phyloP scores from a whole-genome alignment of 2,797 vertebrate species.

The Hirundo rustica region DNA sequence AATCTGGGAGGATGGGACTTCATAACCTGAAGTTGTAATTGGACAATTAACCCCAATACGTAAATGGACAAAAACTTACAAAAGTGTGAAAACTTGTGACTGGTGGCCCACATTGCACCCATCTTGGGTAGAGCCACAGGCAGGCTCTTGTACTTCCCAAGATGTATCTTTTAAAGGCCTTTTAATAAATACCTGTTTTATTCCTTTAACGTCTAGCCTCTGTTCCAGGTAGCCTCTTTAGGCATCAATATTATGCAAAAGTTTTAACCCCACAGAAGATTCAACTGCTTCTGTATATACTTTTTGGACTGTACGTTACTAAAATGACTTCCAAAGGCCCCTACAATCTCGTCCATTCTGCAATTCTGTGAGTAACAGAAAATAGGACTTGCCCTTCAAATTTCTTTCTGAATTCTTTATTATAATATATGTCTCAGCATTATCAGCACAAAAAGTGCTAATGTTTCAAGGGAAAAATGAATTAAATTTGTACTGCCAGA shows the following conservation, averaged over 20 bases:
- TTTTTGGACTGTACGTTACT: rapidly evolving
- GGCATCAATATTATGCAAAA: background rate
- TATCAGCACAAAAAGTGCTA: background rate
- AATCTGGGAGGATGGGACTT: background rate
- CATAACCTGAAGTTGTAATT: background rate
- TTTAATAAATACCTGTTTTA: background rate
- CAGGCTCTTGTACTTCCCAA: background rate
- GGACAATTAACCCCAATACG: background rate
- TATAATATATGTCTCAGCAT: background rate
- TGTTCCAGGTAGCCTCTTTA: background rate
- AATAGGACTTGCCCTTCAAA: background rate
- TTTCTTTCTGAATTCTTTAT: background rate
- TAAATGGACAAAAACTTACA: background rate
- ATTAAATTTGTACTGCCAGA: background rate
- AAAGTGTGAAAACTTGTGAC: background rate
- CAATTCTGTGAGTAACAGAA: background rate
- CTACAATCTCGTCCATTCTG: background rate
- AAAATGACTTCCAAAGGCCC: background rate
- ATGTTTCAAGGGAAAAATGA: rapidly evolving
- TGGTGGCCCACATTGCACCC: background rate
- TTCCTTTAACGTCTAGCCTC: background rate
- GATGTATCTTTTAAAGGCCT: background rate
- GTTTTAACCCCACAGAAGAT: background rate
- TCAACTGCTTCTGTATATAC: background rate
- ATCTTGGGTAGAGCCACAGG: background rate